These are phyloP conservation scores for Aleiodes testaceus DNA, from an alignment of 2,888 invertebrate species.

Conservation along the genomic window DNA sequence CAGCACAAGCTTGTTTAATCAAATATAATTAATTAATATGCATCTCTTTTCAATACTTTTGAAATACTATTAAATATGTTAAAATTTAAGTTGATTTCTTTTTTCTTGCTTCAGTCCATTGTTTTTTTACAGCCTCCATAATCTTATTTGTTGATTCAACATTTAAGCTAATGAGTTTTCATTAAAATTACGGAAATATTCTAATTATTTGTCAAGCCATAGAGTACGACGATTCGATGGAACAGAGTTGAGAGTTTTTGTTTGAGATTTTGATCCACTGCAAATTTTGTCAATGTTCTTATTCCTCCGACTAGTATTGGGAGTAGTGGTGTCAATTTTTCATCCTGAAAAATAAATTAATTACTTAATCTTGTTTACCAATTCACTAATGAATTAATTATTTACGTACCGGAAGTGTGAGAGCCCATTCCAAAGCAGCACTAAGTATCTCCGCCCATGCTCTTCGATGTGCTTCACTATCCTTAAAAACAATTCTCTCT, in stretches of 20 bases:
- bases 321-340: constrained; percentile 75
- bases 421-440: constrained; percentile 86
- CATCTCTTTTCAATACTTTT: constrained; percentile 19
- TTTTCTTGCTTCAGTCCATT: constrained; percentile 22
- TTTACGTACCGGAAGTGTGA: constrained; percentile 76
- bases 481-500: constrained; percentile 80
- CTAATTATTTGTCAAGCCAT: constrained; percentile 70
- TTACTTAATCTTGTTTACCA: no score
- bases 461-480: constrained; percentile 88
- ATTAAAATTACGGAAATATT: constrained; percentile 26
- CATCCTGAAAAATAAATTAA: constrained; percentile 68
- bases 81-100: constrained; percentile 30
- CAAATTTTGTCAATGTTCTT: constrained; percentile 76
- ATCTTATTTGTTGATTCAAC: constrained; percentile 14
- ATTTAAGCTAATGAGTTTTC: constrained; percentile 30
- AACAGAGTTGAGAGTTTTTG: constrained; percentile 76
- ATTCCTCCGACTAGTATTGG: constrained; percentile 77
- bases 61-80: constrained; percentile 27
- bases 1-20: background rate
- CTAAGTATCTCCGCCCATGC: constrained; percentile 91
- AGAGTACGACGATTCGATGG: constrained; percentile 74
- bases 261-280: constrained; percentile 75
- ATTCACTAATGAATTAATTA: background rate
- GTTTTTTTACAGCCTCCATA: constrained; percentile 19
- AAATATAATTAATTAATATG: constrained; percentile 39